Evolutionary conservation across 1,140 invertebrate species (phyloP), one percentile per base, ranked within the genome.

Genomic region (Anadara kagoshimensis): DNA sequence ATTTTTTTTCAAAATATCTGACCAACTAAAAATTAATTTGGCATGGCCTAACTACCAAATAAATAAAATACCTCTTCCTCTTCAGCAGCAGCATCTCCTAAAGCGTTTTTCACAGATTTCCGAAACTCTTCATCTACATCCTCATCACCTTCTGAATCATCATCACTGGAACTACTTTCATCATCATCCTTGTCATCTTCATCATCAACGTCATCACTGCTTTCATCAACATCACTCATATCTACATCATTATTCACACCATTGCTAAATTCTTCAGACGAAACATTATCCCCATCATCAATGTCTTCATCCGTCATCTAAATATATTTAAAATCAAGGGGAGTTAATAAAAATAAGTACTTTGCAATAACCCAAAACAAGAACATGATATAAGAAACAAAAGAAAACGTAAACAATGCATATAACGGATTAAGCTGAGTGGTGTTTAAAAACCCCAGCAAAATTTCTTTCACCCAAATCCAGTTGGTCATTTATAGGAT

Each of bases 71-170:
- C 69, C 11, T 70, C 68, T 29, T 64, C 74, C 18, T 65, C 49
- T 24, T 51, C 56, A 26, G 51, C 74, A 62, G 67, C 73, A 41
- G 78, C 78, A 62, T 57, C 58, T 36, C 78, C 78, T 22, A 79
- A 57, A 16, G 78, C 78, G n/a, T 62, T 47, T 62, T 73, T 76
- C 18, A 79, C 44, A 49, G 69, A 70, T 26, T 70, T 47, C 29
- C 78, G 66, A 16, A 79, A 76, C 20, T 62, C 70, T 12, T 73
- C 69, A 70, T 79, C 58, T 0, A 79, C 74, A 22, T 69, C 56
- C 43, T 26, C 69, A 18, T 73, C 73, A 8, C 56, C 61, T 14
- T 69, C 66, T 29, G 29, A 44, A 49, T 49, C 66, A 14, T 75
- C 69, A 14, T 67, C 59, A n/a, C 76, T 73, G 18, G 72, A 62